Conservation (phyloP, 2,797 vertebrate species). For the Acanthurus leucopareius region DNA sequence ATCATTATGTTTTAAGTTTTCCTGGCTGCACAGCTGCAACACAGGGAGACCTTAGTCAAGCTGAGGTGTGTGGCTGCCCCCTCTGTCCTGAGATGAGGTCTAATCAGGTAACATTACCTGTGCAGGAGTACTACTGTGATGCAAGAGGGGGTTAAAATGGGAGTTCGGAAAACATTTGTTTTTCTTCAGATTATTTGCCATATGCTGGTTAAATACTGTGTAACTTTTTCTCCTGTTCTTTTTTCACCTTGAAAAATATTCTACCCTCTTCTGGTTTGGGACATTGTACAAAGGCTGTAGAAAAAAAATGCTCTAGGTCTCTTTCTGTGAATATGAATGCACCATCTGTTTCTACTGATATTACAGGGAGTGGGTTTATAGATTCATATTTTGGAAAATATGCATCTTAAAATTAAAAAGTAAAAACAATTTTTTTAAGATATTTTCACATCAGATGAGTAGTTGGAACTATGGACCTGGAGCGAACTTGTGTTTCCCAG, state of each 20-base stretch:
- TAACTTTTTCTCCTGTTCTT: not conserved
- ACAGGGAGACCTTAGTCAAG: slow-evolving; percentile 24
- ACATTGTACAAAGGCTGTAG: too few species aligned
- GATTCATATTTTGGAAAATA: not conserved
- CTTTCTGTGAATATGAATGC: not conserved
- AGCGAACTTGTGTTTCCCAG: too few species aligned
- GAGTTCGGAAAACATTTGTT: slow-evolving; percentile 20
- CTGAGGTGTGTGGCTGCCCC: not conserved
- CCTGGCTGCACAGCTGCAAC: not conserved
- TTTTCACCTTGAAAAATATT: not conserved
- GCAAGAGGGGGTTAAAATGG: slow-evolving; percentile 8
- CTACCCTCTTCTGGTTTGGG: not conserved
- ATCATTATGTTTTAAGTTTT: not conserved
- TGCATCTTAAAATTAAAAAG: not conserved
- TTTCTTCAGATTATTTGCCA: slow-evolving; percentile 26
- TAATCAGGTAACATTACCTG: slow-evolving; percentile 25
- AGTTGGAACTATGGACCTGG: not conserved
- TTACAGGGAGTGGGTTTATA: not conserved
- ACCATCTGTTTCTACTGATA: not conserved
- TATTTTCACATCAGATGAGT: not conserved
- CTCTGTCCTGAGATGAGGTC: slow-evolving; percentile 8
- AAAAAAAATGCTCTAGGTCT: not conserved
- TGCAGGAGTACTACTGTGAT: slow-evolving; percentile 23
- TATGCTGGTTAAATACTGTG: not conserved
- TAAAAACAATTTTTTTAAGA: not conserved